Evolutionary conservation across 2,797 vertebrate species (phyloP).

Genomic region (Danio kyathit): DNA sequence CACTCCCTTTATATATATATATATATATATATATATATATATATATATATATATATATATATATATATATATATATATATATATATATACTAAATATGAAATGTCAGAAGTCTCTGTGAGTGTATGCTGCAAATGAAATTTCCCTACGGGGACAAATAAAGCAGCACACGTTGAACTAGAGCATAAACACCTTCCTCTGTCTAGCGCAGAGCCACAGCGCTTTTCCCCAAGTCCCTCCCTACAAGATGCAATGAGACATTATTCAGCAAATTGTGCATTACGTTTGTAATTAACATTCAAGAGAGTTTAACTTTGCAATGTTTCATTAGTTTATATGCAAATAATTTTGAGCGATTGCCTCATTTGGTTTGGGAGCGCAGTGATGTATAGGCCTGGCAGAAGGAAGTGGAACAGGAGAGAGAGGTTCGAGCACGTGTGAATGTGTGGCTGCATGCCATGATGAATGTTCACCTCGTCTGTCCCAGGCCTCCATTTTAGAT

Average conservation of each 20-base stretch:
- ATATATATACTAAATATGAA: too few species aligned
- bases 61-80: too few species aligned
- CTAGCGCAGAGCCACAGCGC: conserved; percentile 12
- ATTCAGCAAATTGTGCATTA: conserved; percentile 99
- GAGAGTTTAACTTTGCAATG: conserved; percentile 95
- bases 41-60: too few species aligned
- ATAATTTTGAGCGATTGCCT: conserved; percentile 98
- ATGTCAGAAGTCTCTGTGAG: too few species aligned
- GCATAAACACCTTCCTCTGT: conserved; percentile 5
- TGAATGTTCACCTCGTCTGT: conserved; percentile 71
- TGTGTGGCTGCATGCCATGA: conserved; percentile 57
- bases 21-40: too few species aligned
- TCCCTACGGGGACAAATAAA: too few species aligned
- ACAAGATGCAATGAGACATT: conserved; percentile 91
- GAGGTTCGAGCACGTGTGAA: conserved; percentile 55
- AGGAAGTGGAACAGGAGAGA: conserved; percentile 29
- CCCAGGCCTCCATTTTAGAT: conserved; percentile 73
- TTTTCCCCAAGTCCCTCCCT: conserved; percentile 31
- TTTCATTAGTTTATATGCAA: conserved; percentile 97
- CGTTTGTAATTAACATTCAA: conserved; percentile 96
- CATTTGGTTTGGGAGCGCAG: conserved; percentile 89
- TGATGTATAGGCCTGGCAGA: conserved; percentile 89
- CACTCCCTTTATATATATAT: too few species aligned
- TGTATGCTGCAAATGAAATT: too few species aligned
- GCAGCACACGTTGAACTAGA: not conserved